phyloP scores from a whole-genome alignment of 2,888 invertebrate species.

The Blastobasis adustella region DNA sequence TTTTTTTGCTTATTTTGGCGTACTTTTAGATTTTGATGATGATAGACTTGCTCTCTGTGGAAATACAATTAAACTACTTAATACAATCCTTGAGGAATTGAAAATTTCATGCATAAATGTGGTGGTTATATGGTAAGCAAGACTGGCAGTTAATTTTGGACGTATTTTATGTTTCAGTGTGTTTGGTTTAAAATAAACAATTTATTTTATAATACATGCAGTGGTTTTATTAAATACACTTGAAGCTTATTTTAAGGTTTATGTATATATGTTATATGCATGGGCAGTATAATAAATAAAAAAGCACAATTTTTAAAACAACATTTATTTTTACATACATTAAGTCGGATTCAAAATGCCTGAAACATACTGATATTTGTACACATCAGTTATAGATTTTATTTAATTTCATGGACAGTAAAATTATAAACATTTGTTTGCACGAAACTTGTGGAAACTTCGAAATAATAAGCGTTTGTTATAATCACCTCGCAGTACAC shows the following conservation, averaged over 20 bases:
- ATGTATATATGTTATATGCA: neutral
- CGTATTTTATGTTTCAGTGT: too few species aligned
- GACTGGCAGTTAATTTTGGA: too few species aligned
- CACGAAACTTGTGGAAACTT: conserved; percentile 47
- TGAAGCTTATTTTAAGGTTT: neutral
- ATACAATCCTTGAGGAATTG: too few species aligned
- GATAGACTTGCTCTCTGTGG: too few species aligned
- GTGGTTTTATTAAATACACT: neutral
- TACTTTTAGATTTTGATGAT: too few species aligned
- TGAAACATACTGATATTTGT: conserved; percentile 72
- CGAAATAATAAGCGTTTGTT: conserved; percentile 51
- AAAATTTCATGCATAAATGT: too few species aligned
- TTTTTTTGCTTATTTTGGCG: too few species aligned
- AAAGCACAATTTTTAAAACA: conserved; percentile 69
- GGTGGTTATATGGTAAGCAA: too few species aligned
- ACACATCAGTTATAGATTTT: conserved; percentile 67
- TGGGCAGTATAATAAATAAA: conserved; percentile 31
- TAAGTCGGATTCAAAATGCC: conserved; percentile 74
- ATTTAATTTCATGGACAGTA: conserved; percentile 61
- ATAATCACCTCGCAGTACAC: conserved; percentile 58
- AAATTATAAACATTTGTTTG: conserved; percentile 60
- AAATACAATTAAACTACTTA: too few species aligned
- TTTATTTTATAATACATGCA: neutral
- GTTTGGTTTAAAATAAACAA: neutral
- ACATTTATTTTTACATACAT: conserved; percentile 76